Evolutionary conservation across 2,113 vertebrate species (phyloP).

Genomic region (Saimiri boliviensis): DNA sequence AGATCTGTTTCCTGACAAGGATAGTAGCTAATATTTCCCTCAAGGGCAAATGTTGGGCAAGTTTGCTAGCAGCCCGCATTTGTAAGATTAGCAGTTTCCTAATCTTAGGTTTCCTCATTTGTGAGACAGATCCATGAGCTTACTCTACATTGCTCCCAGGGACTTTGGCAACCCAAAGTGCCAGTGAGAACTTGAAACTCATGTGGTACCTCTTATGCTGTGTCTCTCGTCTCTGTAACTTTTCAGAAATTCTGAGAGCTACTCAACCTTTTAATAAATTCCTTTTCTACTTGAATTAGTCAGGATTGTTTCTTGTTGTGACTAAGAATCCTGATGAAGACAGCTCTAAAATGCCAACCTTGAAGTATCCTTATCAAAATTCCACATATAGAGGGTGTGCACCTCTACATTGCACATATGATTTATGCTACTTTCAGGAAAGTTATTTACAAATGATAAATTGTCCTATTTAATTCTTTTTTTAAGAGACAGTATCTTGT

Average conservation of each 20-base stretch:
- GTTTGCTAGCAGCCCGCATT: background rate
- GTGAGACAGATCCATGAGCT: background rate
- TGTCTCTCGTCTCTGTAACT: background rate
- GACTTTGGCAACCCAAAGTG: too few relatives aligned
- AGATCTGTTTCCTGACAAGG: background rate
- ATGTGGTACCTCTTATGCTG: too few relatives aligned
- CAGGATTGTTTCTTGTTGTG: background rate
- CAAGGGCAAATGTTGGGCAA: background rate
- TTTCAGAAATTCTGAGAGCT: background rate
- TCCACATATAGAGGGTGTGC: background rate
- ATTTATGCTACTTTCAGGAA: background rate
- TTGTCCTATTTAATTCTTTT: background rate
- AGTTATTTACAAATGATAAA: too few relatives aligned
- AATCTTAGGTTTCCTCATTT: background rate
- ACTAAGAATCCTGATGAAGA: background rate
- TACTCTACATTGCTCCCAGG: background rate
- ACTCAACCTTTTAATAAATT: background rate
- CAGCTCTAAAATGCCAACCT: background rate
- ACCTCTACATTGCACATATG: background rate
- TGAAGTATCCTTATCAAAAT: background rate
- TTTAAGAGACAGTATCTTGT: too few relatives aligned
- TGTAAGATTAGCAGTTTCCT: background rate
- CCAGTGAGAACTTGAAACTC: background rate
- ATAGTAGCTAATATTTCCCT: background rate
- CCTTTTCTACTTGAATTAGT: background rate